Evolutionary conservation across 2,797 vertebrate species (phyloP), one percentile per base, ranked within the genome.

Genomic region (Notoglanidium macrostoma): DNA sequence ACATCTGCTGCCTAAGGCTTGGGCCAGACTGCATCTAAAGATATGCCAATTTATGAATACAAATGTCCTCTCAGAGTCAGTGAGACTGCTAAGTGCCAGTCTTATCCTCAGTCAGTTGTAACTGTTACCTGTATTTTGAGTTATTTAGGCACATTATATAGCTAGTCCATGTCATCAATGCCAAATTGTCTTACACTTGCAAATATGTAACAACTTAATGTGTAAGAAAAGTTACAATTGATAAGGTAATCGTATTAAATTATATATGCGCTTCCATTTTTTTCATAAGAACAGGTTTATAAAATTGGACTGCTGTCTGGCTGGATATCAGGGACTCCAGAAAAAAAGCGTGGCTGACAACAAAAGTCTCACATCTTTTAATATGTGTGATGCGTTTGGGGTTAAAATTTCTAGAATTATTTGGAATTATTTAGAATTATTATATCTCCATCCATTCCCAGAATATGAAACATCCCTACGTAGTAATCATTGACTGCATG

Each of bases 1-100:
- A 91, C 92, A 92, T 93, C 91, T 92, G 91, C 87, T 83, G 82
- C 55, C 86, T 68, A 35, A 70, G 35, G 46, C 88, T 65, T 35
- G n/a, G 83, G 87, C 87, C 83, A 82, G 77, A 81, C 83, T 79
- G 54, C n/a, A n/a, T 55, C 73, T 67, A 54, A 46, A 74, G n/a
- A 57, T 72, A 81, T 11, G 57, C 44, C 77, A 73, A 68, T 74
- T 46, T 15, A 26, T 83, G 86, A 87, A 87, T 83, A 83, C 70
- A 65, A 83, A 87, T 87, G 29, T 73, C 55, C 68, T 76, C 12
- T 76, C 23, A n/a, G 70, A 87, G 70, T 29, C 80, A 55, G 59
- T n/a, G 5, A 10, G 29, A 35, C 70, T 40, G 57, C 77, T 72
- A 70, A 72, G 49, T 84, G 82, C 49, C 67, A 40, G 55, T 23